A percentile compares a stretch with the other conserved stretches of the same genome.
Evolutionary conservation across 2,113 vertebrate species (phyloP).

Genomic region (Mungos mungo): DNA sequence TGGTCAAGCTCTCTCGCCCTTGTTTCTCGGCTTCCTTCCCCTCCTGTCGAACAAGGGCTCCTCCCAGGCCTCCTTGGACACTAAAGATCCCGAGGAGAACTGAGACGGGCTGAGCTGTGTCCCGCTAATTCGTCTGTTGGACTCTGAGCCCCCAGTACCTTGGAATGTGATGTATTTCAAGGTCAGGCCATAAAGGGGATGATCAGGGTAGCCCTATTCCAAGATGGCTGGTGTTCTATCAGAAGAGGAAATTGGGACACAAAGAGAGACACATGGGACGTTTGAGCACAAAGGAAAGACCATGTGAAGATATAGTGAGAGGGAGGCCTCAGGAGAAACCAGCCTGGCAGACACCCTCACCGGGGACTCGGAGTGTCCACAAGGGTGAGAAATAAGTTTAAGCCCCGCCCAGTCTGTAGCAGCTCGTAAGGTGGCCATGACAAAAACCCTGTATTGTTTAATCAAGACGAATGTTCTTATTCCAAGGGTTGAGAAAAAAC

Average conservation of each 20-base stretch:
- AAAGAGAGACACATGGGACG: neutral
- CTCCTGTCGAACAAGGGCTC: neutral
- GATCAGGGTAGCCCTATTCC: neutral
- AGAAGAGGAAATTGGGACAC: neutral
- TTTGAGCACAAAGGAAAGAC: neutral
- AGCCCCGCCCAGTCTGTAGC: neutral
- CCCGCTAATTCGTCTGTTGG: neutral
- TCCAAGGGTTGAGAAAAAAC: neutral
- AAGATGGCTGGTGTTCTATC: neutral
- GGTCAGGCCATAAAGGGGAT: neutral
- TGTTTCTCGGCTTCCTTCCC: neutral
- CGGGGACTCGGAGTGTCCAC: neutral
- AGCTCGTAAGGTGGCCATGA: neutral
- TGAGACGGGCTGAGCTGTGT: neutral
- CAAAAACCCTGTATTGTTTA: neutral
- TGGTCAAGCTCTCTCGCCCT: neutral
- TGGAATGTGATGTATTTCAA: neutral
- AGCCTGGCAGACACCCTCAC: too few relatives aligned
- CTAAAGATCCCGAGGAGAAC: neutral
- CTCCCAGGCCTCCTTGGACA: neutral
- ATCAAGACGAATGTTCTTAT: neutral
- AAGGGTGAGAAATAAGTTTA: neutral
- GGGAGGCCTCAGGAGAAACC: neutral
- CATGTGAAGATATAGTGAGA: fast-evolving
- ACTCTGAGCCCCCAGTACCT: neutral